Conservation (phyloP, 2,113 vertebrate species). For the Cyprinus carpio region DNA sequence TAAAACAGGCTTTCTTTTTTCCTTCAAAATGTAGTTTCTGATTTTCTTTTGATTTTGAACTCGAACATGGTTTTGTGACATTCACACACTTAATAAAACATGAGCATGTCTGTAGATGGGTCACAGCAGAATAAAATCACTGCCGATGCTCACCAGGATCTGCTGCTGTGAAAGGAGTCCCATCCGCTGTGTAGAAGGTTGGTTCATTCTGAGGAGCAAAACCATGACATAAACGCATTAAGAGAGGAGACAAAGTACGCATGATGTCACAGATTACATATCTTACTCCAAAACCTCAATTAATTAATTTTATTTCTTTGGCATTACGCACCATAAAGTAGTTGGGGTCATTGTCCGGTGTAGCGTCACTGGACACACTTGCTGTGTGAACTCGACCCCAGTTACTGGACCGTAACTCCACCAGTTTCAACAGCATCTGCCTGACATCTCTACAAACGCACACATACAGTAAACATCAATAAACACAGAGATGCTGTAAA, state of each 20-base stretch:
- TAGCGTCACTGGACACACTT: constrained; percentile 82
- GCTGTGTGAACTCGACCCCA: constrained; percentile 88
- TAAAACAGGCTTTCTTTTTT: neutral
- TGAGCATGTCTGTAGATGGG: neutral
- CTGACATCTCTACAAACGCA: constrained; percentile 82
- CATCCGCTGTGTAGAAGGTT: constrained; percentile 95
- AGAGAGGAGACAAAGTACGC: neutral
- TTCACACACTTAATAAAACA: neutral
- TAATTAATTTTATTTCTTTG: neutral
- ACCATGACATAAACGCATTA: neutral
- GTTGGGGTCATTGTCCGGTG: constrained; percentile 96
- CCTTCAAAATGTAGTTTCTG: neutral
- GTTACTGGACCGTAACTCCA: constrained; percentile 93
- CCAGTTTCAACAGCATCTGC: constrained; percentile 91
- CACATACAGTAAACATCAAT: neutral
- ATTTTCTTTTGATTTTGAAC: neutral
- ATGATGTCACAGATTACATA: neutral
- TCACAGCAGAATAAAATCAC: neutral
- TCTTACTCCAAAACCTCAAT: neutral
- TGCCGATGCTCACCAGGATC: constrained; percentile 85
- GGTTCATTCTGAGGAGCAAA: constrained; percentile 88
- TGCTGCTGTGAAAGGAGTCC: constrained; percentile 93
- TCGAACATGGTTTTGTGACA: neutral
- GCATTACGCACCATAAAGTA: constrained; percentile 89
- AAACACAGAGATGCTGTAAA: neutral